Conservation (phyloP, 1,140 invertebrate genomes). For the Drosophila equinoxialis region DNA sequence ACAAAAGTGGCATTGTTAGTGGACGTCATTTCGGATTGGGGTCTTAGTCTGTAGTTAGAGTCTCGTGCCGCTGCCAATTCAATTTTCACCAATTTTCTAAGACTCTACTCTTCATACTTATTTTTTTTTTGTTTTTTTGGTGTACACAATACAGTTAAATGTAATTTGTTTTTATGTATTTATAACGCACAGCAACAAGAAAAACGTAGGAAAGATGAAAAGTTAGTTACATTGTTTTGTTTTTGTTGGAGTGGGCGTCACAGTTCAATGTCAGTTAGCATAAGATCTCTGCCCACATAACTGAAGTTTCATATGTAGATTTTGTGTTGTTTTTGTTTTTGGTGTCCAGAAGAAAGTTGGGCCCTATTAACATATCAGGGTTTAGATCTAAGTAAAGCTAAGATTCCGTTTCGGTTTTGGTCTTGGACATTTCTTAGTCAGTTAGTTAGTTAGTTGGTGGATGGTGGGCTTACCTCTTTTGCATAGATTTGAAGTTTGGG, state of each 20-base stretch:
- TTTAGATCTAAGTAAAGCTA: neutral
- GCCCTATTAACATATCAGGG: constrained; percentile 62
- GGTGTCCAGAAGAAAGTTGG: constrained; percentile 59
- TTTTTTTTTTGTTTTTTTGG: neutral
- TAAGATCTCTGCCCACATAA: constrained; percentile 16
- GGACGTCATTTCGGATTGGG: constrained; percentile 26
- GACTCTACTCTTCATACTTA: constrained; percentile 15
- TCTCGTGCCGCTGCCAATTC: constrained; percentile 72
- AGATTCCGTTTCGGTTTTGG: too few relatives aligned
- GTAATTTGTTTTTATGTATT: constrained; percentile 69
- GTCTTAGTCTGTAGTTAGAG: constrained; percentile 37
- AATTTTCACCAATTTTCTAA: constrained; percentile 70
- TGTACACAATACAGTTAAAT: constrained; percentile 62
- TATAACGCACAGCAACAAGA: constrained; percentile 30
- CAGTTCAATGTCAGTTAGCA: constrained; percentile 48
- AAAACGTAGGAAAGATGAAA: neutral
- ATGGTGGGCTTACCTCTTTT: constrained; percentile 54
- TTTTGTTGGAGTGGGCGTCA: constrained; percentile 38
- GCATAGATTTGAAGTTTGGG: constrained; percentile 7
- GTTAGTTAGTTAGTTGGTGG: constrained; percentile 33
- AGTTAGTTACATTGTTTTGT: neutral
- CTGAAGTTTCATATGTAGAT: constrained; percentile 44
- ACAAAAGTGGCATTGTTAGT: constrained; percentile 72
- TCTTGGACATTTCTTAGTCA: constrained; percentile 18
- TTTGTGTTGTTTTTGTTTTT: constrained; percentile 7